A percentile compares a stretch with the other conserved stretches of the same genome.
These are phyloP conservation scores for Nomada flava DNA, from an alignment of 2,888 invertebrate genomes.

Conservation along the genomic window DNA sequence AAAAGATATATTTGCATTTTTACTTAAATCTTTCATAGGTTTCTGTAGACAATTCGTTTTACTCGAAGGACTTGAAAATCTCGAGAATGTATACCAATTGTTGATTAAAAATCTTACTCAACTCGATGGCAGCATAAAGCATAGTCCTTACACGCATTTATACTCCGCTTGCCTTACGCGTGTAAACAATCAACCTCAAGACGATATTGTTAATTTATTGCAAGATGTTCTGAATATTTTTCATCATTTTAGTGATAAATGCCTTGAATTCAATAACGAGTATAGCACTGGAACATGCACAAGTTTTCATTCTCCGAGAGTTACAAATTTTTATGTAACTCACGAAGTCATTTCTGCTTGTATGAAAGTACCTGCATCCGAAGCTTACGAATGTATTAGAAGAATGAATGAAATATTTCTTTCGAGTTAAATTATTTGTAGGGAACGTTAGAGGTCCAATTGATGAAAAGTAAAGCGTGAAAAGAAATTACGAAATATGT, in stretches of 20 bases:
- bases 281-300: background rate
- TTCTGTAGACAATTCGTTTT: constrained; percentile 56
- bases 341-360: constrained; percentile 60
- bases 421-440: constrained; percentile 6
- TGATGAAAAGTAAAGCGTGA: background rate
- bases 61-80: constrained; percentile 33
- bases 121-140: constrained; percentile 48
- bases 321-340: constrained; percentile 20
- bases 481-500: background rate
- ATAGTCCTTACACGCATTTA: constrained; percentile 46
- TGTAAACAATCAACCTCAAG: constrained; percentile 42
- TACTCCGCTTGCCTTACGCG: constrained; percentile 46
- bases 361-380: constrained; percentile 38
- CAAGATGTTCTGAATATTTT: constrained; percentile 47
- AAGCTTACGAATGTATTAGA: constrained; percentile 50
- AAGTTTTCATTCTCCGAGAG: constrained; percentile 20
- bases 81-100: constrained; percentile 42
- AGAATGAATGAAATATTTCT: constrained; percentile 51
- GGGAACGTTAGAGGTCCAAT: background rate
- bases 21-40: constrained; percentile 68
- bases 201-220: constrained; percentile 25
- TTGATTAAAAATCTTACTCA: constrained; percentile 53
- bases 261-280: constrained; percentile 12
- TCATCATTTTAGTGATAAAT: constrained; percentile 60
- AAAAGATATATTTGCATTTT: constrained; percentile 65